Conservation (phyloP, 2,888 invertebrate species). For the Trachelus troglodyta region DNA sequence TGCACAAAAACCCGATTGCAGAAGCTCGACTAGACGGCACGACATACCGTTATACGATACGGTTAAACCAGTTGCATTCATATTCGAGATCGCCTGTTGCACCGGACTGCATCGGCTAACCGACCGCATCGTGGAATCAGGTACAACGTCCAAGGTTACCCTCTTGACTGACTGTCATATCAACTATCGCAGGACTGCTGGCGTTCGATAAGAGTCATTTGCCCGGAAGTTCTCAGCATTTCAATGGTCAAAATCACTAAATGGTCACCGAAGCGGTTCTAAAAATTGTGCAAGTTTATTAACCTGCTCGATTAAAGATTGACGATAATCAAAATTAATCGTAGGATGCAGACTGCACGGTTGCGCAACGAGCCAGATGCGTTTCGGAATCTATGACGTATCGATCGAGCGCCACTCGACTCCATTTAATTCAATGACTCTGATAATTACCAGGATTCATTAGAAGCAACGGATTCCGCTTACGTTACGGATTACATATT, state of each 20-base stretch:
- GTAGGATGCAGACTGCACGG: background rate
- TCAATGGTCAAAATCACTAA: background rate
- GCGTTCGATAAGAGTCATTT: background rate
- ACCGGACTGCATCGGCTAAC: background rate
- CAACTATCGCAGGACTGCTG: background rate
- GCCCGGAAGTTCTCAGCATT: background rate
- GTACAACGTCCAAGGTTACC: constrained; percentile 20
- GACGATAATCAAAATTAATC: background rate
- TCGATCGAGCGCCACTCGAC: too few relatives aligned
- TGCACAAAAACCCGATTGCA: background rate
- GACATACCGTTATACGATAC: background rate
- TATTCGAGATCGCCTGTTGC: constrained; percentile 4
- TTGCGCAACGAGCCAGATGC: background rate
- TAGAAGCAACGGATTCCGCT: background rate
- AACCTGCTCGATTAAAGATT: background rate
- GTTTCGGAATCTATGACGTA: too few relatives aligned
- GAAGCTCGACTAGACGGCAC: background rate
- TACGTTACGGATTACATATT: background rate
- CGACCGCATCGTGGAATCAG: constrained; percentile 12
- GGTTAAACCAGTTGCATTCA: background rate
- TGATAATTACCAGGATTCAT: too few relatives aligned
- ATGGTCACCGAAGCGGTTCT: background rate
- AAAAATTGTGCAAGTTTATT: background rate
- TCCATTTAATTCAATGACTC: too few relatives aligned
- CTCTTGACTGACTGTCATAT: background rate